Evolutionary conservation across 2,888 invertebrate genomes (phyloP).

Genomic region (Drosophila limbata): DNA sequence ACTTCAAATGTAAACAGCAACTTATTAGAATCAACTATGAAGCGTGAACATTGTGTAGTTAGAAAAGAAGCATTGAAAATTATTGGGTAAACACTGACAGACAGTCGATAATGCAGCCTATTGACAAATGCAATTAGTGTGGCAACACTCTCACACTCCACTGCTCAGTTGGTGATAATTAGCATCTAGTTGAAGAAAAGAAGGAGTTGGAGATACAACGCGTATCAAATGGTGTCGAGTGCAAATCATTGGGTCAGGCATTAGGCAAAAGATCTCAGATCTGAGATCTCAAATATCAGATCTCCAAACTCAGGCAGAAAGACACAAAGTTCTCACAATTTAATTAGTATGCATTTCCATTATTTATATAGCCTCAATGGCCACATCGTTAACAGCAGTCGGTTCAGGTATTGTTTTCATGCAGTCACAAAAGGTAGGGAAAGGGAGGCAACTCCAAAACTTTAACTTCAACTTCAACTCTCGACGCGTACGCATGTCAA

Average conservation of each 20-base stretch:
- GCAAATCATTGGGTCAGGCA: slow-evolving; percentile 61
- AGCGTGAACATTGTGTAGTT: slow-evolving; percentile 28
- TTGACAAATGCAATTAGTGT: slow-evolving; percentile 71
- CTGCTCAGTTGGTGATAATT: slow-evolving; percentile 52
- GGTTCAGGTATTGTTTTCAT: slow-evolving; percentile 50
- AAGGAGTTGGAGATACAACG: slow-evolving; percentile 4
- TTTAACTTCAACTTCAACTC: slow-evolving; percentile 12
- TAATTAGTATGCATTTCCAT: slow-evolving; percentile 76
- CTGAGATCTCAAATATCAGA: slow-evolving; percentile 1
- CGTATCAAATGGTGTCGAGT: slow-evolving; percentile 29
- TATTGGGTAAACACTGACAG: slow-evolving; percentile 21
- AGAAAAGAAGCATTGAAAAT: slow-evolving; percentile 16
- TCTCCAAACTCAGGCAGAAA: slow-evolving; percentile 7
- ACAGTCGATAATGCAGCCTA: slow-evolving; percentile 36
- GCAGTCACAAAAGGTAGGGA: not conserved
- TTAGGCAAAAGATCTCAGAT: slow-evolving; percentile 25
- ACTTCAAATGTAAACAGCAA: slow-evolving; percentile 19
- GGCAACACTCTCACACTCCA: slow-evolving; percentile 54
- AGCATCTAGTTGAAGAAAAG: slow-evolving; percentile 49
- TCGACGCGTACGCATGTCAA: slow-evolving; percentile 55
- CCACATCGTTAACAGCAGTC: slow-evolving; percentile 55
- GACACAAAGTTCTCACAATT: slow-evolving; percentile 69
- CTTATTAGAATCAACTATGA: slow-evolving; percentile 54
- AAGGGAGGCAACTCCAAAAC: slow-evolving; percentile 13
- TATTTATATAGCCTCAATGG: slow-evolving; percentile 68